Base-by-base conservation (phyloP, 2,113 vertebrate genomes). In the Lucifuga dentata region DNA sequence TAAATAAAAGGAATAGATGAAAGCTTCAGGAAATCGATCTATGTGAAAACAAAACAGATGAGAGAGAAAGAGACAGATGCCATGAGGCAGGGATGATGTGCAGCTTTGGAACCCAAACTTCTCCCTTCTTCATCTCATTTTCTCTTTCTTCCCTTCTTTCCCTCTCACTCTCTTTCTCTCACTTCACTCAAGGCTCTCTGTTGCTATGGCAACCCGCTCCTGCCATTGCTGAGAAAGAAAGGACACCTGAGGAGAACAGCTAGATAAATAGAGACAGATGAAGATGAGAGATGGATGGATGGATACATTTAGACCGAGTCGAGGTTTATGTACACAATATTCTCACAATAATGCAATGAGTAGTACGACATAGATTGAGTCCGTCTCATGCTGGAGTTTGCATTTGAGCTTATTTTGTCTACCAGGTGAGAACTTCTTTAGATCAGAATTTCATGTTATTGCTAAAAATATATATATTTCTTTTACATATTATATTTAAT, bases 141-240 rank as follows among this genome's bases (percentile, higher is more conserved):
- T 10, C 20, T 32, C 11, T 36, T n/a, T 40, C 19, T 23, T 23
- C 7, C 12, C 36, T 11, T 72, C 56, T 29, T 29, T 57, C 50
- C 38, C n/a, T 41, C 19, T 16, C 26, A 62, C 49, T 21, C 43
- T 55, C 44, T 46, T 32, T 72, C 51, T 56, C 43, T 69, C 50
- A 51, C 48, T 76, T 79, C 36, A 53, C 62, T 59, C 59, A 73
- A 48, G 49, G 68, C 72, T 68, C 75, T 55, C 79, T 89, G 87
- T 90, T 89, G 84, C 87, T 83, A 89, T 85, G 70, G 83, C 32
- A 32, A 89, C 86, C 49, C 17, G 8, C 44, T 81, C 60, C 61
- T 83, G 73, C 73, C 59, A 75, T 67, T 23, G 17, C 61, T 20
- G 35, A 72, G 56, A 41, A 81, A 69, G 78, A 63, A 52, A 78